Evolutionary conservation across 2,113 vertebrate genomes (phyloP).

Genomic region (Odontesthes bonariensis): DNA sequence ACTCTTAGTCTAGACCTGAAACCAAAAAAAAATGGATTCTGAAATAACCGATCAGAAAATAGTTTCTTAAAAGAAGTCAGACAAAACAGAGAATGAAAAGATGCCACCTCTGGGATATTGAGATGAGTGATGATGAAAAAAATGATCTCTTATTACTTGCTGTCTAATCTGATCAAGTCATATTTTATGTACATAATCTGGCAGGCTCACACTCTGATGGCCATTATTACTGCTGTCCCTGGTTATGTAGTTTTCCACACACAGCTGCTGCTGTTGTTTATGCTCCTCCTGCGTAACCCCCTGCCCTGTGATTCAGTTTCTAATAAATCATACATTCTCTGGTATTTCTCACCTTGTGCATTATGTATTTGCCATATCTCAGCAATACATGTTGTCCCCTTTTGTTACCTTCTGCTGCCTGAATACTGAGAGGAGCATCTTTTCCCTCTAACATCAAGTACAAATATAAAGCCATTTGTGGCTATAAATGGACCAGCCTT

Average conservation of each 20-base stretch:
- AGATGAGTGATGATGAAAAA: neutral
- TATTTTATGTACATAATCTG: neutral
- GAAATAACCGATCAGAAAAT: neutral
- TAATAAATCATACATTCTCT: slow-evolving; percentile 59
- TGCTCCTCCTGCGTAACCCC: slow-evolving; percentile 13
- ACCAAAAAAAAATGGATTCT: neutral
- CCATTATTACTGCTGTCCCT: slow-evolving; percentile 3
- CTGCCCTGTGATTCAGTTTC: slow-evolving; percentile 31
- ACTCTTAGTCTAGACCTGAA: neutral
- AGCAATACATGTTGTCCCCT: slow-evolving; percentile 19
- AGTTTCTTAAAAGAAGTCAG: neutral
- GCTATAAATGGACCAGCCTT: slow-evolving; percentile 47
- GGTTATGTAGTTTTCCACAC: slow-evolving; percentile 6
- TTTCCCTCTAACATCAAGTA: slow-evolving; percentile 26
- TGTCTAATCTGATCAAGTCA: neutral
- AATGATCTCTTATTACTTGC: neutral
- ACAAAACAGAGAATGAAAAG: neutral
- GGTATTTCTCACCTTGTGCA: slow-evolving; percentile 47
- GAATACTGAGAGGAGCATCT: slow-evolving; percentile 5
- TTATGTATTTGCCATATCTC: slow-evolving; percentile 48
- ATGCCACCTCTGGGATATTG: neutral
- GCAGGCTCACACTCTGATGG: neutral
- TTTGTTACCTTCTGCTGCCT: slow-evolving; percentile 32
- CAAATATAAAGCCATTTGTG: slow-evolving; percentile 55
- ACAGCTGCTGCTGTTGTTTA: slow-evolving; percentile 24